Evolutionary conservation across 2,113 vertebrate genomes (phyloP).

Genomic region (Elephas maximus): DNA sequence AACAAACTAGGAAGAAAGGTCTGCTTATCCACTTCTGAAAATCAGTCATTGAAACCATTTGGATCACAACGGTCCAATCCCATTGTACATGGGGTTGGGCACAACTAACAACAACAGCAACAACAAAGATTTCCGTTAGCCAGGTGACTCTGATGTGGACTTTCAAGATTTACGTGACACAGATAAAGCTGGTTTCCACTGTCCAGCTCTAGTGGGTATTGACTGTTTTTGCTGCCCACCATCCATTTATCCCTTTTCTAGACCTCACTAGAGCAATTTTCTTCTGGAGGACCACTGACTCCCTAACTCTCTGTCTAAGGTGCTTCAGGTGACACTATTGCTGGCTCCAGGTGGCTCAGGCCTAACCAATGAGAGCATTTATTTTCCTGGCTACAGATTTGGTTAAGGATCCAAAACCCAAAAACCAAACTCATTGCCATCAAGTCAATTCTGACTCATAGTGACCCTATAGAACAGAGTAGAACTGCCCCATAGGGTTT

Average conservation of each 20-base stretch:
- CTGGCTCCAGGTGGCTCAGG: neutral
- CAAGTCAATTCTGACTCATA: no score
- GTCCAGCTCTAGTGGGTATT: neutral
- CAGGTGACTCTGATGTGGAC: neutral
- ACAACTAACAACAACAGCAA: no score
- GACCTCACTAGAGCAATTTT: neutral
- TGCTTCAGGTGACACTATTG: neutral
- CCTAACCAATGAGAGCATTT: neutral
- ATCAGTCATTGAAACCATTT: no score
- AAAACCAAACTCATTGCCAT: no score
- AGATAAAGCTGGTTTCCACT: neutral
- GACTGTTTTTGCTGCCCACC: neutral
- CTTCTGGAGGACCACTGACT: neutral
- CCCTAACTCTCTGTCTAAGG: neutral
- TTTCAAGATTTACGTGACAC: neutral
- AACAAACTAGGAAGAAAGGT: no score
- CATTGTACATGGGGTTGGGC: no score
- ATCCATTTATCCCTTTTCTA: neutral
- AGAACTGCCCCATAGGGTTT: no score
- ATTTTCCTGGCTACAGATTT: neutral
- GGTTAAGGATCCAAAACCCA: neutral
- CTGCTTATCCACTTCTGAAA: no score
- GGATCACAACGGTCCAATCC: no score
- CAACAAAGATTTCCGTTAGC: neutral
- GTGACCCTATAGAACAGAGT: no score